A percentile compares a stretch with the other conserved stretches of the same genome.
These are phyloP conservation scores for Acrossocheilus fasciatus DNA, from an alignment of 2,797 vertebrate genomes.

Conservation along the genomic window DNA sequence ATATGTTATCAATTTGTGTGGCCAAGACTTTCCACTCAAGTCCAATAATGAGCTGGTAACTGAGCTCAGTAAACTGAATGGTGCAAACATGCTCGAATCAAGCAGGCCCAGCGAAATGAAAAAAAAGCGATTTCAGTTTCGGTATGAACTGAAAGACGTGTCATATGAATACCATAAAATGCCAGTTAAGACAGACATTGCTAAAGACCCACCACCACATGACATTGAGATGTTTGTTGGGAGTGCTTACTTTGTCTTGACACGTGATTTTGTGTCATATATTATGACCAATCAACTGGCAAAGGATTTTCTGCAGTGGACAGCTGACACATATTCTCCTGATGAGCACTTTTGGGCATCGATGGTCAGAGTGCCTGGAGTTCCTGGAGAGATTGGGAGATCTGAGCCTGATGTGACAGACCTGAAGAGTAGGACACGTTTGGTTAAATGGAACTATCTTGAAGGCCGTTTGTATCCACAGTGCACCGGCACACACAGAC, in stretches of 20 bases:
- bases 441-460: constrained; percentile 94
- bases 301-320: constrained; percentile 89
- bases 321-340: constrained; percentile 89
- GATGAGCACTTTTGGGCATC: constrained; percentile 97
- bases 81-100: constrained; percentile 90
- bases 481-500: constrained; percentile 87
- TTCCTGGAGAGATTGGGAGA: constrained; percentile 84
- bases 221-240: constrained; percentile 88
- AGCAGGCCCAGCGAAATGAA: constrained; percentile 84
- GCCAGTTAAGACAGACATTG: constrained; percentile 79
- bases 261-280: constrained; percentile 81
- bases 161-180: constrained; percentile 82
- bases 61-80: constrained; percentile 85
- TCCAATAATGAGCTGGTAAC: constrained; percentile 86
- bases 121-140: constrained; percentile 85
- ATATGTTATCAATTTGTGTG: constrained; percentile 92
- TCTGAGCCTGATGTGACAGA: constrained; percentile 85
- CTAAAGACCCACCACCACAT: constrained; percentile 83
- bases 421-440: constrained; percentile 89
- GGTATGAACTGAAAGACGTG: constrained; percentile 81
- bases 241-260: constrained; percentile 92
- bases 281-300: constrained; percentile 76
- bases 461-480: constrained; percentile 87
- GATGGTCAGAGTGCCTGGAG: constrained; percentile 84
- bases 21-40: constrained; percentile 92